Conservation (phyloP, 2,888 invertebrate genomes). For the Andrena hattorfiana region DNA sequence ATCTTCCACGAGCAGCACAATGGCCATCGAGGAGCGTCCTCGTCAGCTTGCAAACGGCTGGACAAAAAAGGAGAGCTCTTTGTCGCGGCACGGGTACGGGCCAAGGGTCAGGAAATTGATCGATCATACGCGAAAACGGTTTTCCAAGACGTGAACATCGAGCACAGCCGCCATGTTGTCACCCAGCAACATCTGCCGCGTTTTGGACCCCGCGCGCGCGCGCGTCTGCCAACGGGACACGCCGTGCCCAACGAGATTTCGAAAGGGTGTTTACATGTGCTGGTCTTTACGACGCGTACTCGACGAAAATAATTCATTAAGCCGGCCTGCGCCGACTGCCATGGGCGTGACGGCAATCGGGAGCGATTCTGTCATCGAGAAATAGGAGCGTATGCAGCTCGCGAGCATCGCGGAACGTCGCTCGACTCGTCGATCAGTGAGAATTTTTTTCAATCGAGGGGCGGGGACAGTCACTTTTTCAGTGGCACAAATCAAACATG, state of each 20-base stretch:
- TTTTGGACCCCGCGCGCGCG: constrained; percentile 42
- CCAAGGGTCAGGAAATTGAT: constrained; percentile 64
- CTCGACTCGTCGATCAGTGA: constrained; percentile 3
- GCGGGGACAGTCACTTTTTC: constrained; percentile 24
- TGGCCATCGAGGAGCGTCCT: neutral
- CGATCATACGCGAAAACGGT: constrained; percentile 73
- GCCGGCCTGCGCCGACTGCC: constrained; percentile 46
- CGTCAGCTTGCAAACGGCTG: neutral
- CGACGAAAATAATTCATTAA: constrained; percentile 75
- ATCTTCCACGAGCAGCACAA: neutral
- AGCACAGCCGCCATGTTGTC: constrained; percentile 76
- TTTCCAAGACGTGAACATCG: constrained; percentile 61
- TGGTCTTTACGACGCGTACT: constrained; percentile 55
- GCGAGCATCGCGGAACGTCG: neutral
- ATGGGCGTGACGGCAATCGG: constrained; percentile 69
- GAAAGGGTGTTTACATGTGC: constrained; percentile 75
- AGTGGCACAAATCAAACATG: neutral
- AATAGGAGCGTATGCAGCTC: constrained; percentile 11
- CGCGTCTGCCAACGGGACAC: constrained; percentile 37
- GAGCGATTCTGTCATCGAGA: constrained; percentile 53
- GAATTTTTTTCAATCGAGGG: constrained; percentile 31
- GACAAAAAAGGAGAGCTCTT: neutral
- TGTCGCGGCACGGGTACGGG: neutral
- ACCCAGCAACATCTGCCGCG: constrained; percentile 76
- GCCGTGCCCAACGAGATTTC: constrained; percentile 64